Conservation (phyloP, 2,888 invertebrate species). For the Sthenelais limicola region DNA sequence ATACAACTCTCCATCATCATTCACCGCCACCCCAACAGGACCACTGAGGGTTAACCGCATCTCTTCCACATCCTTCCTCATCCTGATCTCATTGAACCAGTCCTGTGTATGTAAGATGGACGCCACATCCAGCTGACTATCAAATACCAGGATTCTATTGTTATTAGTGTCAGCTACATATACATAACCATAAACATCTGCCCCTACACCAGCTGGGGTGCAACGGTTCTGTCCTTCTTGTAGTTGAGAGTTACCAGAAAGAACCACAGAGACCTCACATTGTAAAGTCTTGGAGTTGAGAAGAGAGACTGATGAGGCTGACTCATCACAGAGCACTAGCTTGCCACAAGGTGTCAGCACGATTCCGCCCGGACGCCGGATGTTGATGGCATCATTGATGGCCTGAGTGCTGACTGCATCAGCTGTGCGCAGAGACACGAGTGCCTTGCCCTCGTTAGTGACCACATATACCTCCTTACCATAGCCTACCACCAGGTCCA, state of each 20-base stretch:
- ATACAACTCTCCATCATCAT: slow-evolving; percentile 4
- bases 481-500: slow-evolving; percentile 12
- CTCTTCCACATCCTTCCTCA: slow-evolving; percentile 26
- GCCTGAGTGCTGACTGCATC: not conserved
- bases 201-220: slow-evolving; percentile 20
- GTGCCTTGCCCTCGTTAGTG: not conserved
- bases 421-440: not conserved
- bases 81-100: slow-evolving; percentile 18
- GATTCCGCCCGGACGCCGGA: slow-evolving; percentile 26
- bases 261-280: too few relatives aligned
- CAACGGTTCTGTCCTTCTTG: too few relatives aligned
- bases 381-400: not conserved
- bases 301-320: too few relatives aligned
- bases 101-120: slow-evolving; percentile 22
- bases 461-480: not conserved
- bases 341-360: slow-evolving; percentile 13
- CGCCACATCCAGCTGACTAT: slow-evolving; percentile 14
- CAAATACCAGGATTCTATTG: slow-evolving; percentile 14
- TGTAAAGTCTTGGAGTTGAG: too few relatives aligned
- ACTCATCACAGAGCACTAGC: slow-evolving; percentile 16
- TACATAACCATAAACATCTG: slow-evolving; percentile 1
- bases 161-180: slow-evolving; percentile 24
- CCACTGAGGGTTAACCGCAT: slow-evolving; percentile 24
- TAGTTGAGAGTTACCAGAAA: too few relatives aligned
- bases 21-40: slow-evolving; percentile 21